Conservation (phyloP, 2,888 invertebrate species). For the Dryomyza anilis region DNA sequence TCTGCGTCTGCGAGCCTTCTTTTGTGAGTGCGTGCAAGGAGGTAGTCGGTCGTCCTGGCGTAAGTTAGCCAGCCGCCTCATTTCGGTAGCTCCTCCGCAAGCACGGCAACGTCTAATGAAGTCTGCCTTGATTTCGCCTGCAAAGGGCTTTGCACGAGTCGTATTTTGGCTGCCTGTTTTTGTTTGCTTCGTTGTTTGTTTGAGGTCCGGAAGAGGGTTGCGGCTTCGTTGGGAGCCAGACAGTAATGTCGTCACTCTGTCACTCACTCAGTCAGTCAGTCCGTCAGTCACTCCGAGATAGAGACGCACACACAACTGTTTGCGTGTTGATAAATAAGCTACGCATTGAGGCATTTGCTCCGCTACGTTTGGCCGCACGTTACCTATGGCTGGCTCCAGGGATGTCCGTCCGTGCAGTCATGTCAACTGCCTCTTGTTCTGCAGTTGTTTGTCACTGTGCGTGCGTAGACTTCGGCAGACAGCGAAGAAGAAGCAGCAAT, state of each 20-base stretch:
- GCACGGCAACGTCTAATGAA: slow-evolving; percentile 15
- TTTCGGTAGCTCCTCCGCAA: no score
- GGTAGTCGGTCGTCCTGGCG: slow-evolving; percentile 1
- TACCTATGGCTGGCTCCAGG: no score
- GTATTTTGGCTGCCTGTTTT: no score
- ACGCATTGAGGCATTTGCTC: no score
- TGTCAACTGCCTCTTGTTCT: neutral
- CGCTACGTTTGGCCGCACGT: no score
- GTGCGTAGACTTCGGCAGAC: slow-evolving; percentile 13
- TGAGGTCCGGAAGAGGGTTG: slow-evolving; percentile 3
- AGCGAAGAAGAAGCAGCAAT: no score
- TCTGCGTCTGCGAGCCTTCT: slow-evolving; percentile 30
- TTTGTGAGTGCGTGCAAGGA: slow-evolving; percentile 25
- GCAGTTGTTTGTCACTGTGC: slow-evolving; percentile 9
- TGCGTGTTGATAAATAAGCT: slow-evolving; percentile 10
- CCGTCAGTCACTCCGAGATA: no score
- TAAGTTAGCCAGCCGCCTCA: no score
- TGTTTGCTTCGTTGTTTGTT: no score
- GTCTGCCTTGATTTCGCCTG: neutral
- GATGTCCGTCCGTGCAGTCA: neutral
- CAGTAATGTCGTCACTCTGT: no score
- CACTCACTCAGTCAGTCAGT: no score
- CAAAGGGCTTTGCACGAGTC: neutral
- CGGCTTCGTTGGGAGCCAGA: slow-evolving; percentile 1
- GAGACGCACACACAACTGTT: no score